Percentiles rank a stretch among this genome's conserved stretches.
These are phyloP conservation scores for Drosophila cyrtoloma DNA, from an alignment of 2,888 invertebrate genomes.

Conservation along the genomic window DNA sequence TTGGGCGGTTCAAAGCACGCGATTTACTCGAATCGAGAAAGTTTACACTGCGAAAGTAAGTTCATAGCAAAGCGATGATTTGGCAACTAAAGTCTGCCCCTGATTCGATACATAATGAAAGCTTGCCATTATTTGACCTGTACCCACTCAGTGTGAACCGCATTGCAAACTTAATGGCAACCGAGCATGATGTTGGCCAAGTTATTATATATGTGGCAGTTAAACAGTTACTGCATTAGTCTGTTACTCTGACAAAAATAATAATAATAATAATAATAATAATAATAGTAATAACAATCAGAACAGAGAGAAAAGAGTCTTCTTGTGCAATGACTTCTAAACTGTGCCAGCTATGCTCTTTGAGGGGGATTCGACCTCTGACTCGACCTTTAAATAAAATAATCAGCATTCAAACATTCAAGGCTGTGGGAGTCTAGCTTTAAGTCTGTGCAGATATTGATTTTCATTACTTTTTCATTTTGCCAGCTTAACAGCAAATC, in stretches of 20 bases:
- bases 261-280: background rate
- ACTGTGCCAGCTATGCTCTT: background rate
- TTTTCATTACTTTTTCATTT: background rate
- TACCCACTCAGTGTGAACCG: background rate
- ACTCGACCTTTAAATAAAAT: background rate
- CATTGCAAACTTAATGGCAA: background rate
- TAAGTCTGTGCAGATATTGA: background rate
- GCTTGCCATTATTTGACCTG: conserved; percentile 25
- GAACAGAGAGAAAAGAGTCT: background rate
- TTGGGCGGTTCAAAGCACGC: conserved; percentile 68
- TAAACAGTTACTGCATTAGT: background rate
- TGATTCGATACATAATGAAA: conserved; percentile 49
- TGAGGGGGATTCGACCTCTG: background rate
- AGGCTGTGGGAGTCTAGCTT: background rate
- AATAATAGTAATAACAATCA: background rate
- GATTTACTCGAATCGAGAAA: conserved; percentile 44
- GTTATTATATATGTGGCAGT: background rate
- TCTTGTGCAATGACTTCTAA: background rate
- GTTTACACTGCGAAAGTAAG: conserved; percentile 61
- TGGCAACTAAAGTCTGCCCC: conserved; percentile 45
- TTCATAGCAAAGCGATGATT: conserved; percentile 57
- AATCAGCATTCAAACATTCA: background rate
- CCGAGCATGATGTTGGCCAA: background rate
- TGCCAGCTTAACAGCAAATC: background rate
- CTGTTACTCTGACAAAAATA: background rate